Conservation (phyloP, 2,888 invertebrate species). For the Lasioglossum pauxillum region DNA sequence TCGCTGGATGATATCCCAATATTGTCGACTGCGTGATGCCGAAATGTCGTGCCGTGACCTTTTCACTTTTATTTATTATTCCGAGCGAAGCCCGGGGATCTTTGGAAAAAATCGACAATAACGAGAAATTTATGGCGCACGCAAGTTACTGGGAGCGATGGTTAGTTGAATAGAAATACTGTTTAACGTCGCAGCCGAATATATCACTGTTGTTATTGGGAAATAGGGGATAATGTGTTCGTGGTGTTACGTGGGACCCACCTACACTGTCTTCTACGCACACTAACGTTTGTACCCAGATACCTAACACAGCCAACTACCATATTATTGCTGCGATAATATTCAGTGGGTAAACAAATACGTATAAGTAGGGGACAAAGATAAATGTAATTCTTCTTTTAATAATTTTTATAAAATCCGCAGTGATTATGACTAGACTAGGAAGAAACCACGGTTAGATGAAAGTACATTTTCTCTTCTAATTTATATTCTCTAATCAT, state of each 20-base stretch:
- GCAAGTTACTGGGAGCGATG: slow-evolving; percentile 11
- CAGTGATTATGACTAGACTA: no score
- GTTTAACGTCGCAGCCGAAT: slow-evolving; percentile 15
- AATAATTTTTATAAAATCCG: no score
- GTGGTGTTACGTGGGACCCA: neutral
- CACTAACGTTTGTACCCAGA: neutral
- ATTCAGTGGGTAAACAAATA: neutral
- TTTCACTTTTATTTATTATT: slow-evolving; percentile 33
- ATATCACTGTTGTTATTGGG: slow-evolving; percentile 11
- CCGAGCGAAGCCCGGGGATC: neutral
- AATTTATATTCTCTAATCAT: no score
- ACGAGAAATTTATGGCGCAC: slow-evolving; percentile 14
- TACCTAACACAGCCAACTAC: neutral
- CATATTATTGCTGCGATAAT: neutral
- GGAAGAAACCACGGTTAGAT: no score
- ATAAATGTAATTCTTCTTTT: no score
- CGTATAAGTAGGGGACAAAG: no score
- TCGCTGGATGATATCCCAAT: slow-evolving; percentile 10
- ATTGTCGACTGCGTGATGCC: slow-evolving; percentile 1
- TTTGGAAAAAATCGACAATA: slow-evolving; percentile 21
- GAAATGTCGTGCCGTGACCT: slow-evolving; percentile 24
- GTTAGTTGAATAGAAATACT: neutral
- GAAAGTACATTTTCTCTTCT: no score
- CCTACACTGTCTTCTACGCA: neutral
- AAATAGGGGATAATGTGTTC: slow-evolving; percentile 8